These are phyloP conservation scores for Osmerus mordax DNA, from an alignment of 2,113 vertebrate genomes.

Conservation along the genomic window DNA sequence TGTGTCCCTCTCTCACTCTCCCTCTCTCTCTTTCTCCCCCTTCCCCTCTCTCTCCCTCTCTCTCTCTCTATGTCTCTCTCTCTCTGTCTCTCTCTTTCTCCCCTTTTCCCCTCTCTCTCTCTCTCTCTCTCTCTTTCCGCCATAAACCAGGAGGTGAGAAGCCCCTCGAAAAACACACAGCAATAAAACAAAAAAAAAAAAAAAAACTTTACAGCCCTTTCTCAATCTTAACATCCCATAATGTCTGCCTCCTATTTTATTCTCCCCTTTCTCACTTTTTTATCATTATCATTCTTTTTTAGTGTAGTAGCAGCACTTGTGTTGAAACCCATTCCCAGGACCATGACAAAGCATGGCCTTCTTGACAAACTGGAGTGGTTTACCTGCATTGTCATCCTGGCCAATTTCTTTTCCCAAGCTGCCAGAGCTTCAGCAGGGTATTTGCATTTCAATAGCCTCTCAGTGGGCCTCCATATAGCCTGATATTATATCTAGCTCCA, in stretches of 20 bases:
- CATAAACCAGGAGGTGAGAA: conserved; percentile 55
- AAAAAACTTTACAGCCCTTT: conserved; percentile 58
- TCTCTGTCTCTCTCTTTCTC: conserved; percentile 1
- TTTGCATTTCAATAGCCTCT: conserved; percentile 75
- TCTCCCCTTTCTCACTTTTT: conserved; percentile 50
- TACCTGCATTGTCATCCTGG: conserved; percentile 74
- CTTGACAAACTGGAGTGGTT: conserved; percentile 76
- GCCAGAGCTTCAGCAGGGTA: conserved; percentile 63
- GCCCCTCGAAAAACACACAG: conserved; percentile 57
- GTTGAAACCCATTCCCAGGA: conserved; percentile 69
- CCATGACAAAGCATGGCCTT: conserved; percentile 72
- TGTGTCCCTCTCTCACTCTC: no score
- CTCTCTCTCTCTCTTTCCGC: conserved; percentile 6
- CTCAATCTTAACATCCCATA: conserved; percentile 60
- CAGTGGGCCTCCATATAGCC: conserved; percentile 70
- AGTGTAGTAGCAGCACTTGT: conserved; percentile 69
- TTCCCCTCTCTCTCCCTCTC: background rate
- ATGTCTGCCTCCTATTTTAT: conserved; percentile 54
- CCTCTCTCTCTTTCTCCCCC: background rate
- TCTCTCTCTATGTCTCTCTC: background rate
- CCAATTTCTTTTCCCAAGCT: conserved; percentile 71
- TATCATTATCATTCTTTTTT: conserved; percentile 67
- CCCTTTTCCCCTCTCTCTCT: background rate
- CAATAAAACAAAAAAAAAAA: conserved; percentile 48
- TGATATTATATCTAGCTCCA: conserved; percentile 71